Conservation (phyloP, 2,888 invertebrate species). For the Eueremaeus valkanovi region DNA sequence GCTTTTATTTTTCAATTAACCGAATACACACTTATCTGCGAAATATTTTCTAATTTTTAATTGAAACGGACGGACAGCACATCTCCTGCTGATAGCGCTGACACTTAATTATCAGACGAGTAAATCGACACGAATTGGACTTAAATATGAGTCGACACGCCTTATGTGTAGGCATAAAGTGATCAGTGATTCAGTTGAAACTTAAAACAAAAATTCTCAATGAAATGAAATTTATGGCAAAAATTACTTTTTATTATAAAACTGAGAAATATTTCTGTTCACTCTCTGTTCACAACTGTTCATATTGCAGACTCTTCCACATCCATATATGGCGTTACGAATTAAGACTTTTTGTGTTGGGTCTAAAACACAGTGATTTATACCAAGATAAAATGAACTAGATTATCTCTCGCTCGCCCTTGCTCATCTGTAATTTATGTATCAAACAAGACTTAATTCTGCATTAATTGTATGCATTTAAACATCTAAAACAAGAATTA, state of each 20-base stretch:
- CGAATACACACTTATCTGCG: too few species aligned
- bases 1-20: neutral
- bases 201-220: neutral
- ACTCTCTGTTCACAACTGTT: too few species aligned
- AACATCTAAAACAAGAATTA: too few species aligned
- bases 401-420: neutral
- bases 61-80: constrained; percentile 19
- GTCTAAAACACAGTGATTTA: neutral
- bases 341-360: too few species aligned
- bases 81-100: constrained; percentile 33
- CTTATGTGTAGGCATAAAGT: constrained; percentile 12
- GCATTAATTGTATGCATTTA: too few species aligned
- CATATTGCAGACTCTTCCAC: too few species aligned
- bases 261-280: too few species aligned
- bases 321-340: too few species aligned
- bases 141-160: constrained; percentile 1
- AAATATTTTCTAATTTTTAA: constrained; percentile 1
- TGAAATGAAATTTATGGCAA: too few species aligned
- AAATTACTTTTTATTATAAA: too few species aligned
- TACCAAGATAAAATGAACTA: neutral
- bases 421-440: too few species aligned
- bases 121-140: constrained; percentile 23
- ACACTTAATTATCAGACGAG: constrained; percentile 20
- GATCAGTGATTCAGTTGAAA: neutral
- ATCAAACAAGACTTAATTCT: too few species aligned